phyloP scores from a whole-genome alignment of 2,888 invertebrate genomes.

The Scaptomyza cyrtandrae region DNA sequence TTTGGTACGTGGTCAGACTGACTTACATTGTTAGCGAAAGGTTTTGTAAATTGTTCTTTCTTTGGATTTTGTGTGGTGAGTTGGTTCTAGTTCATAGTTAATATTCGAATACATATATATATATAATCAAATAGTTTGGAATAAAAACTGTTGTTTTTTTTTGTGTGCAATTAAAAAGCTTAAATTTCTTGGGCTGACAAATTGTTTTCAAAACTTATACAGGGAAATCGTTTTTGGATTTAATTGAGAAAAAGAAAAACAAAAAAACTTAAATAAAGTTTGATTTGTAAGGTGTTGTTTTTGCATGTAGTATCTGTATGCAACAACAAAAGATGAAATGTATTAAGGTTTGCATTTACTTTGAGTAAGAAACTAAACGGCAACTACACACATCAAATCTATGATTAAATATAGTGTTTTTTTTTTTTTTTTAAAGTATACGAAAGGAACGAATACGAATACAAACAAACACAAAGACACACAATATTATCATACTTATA shows the following conservation, averaged over 20 bases:
- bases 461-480: slow-evolving; percentile 41
- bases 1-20: slow-evolving; percentile 32
- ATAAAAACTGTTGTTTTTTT: not conserved
- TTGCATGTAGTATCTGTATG: not conserved
- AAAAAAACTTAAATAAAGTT: too few species aligned
- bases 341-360: slow-evolving; percentile 16
- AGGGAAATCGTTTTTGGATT: not conserved
- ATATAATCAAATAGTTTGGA: slow-evolving; percentile 1
- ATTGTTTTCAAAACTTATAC: not conserved
- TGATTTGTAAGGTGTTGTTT: not conserved
- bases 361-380: slow-evolving; percentile 14
- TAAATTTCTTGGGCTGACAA: not conserved
- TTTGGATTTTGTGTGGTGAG: slow-evolving; percentile 84
- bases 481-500: slow-evolving; percentile 33
- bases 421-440: slow-evolving; percentile 10
- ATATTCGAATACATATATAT: slow-evolving; percentile 19
- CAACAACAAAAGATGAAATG: slow-evolving; percentile 1
- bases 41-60: slow-evolving; percentile 19
- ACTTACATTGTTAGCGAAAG: slow-evolving; percentile 36
- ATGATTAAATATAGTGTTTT: slow-evolving; percentile 1
- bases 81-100: slow-evolving; percentile 52
- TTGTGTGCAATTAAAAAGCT: slow-evolving; percentile 59
- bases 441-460: slow-evolving; percentile 13
- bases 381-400: slow-evolving; percentile 33
- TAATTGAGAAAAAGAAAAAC: slow-evolving; percentile 1